A percentile compares a stretch with the other conserved stretches of the same genome.
Conservation (phyloP, 1,140 invertebrate genomes). For the Drosophila simulans region DNA sequence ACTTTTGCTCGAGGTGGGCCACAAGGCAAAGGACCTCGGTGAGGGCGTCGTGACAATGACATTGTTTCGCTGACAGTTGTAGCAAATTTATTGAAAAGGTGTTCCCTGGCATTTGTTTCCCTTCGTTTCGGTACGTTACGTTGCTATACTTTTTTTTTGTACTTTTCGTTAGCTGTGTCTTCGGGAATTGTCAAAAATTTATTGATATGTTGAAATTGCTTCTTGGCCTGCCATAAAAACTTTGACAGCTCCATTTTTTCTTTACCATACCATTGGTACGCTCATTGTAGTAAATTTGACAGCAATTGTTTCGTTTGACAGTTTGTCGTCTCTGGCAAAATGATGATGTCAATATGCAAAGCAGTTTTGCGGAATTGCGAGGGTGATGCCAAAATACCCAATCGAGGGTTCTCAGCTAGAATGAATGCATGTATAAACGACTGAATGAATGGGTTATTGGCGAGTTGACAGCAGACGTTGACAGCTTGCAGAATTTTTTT, state of each 20-base stretch:
- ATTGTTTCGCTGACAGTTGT: slow-evolving; percentile 84
- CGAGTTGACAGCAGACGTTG: slow-evolving; percentile 44
- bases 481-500: slow-evolving; percentile 21
- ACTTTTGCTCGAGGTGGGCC: background rate
- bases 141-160: background rate
- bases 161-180: slow-evolving; percentile 24
- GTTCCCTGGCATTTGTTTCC: slow-evolving; percentile 60
- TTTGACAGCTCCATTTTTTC: slow-evolving; percentile 78
- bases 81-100: slow-evolving; percentile 83
- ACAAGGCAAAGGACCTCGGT: background rate
- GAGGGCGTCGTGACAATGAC: slow-evolving; percentile 76
- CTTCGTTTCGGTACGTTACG: slow-evolving; percentile 16
- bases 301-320: slow-evolving; percentile 84
- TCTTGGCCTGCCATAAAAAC: slow-evolving; percentile 61
- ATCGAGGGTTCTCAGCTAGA: slow-evolving; percentile 22
- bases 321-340: slow-evolving; percentile 76
- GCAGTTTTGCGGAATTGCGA: slow-evolving; percentile 36
- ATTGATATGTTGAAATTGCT: slow-evolving; percentile 83
- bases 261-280: slow-evolving; percentile 9
- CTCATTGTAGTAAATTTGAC: slow-evolving; percentile 81
- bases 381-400: slow-evolving; percentile 29
- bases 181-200: slow-evolving; percentile 77
- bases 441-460: slow-evolving; percentile 43
- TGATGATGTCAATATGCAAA: slow-evolving; percentile 83
- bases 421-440: slow-evolving; percentile 23